These are phyloP conservation scores for Cyanoderma ruficeps DNA, from an alignment of 2,113 vertebrate species.

Conservation along the genomic window DNA sequence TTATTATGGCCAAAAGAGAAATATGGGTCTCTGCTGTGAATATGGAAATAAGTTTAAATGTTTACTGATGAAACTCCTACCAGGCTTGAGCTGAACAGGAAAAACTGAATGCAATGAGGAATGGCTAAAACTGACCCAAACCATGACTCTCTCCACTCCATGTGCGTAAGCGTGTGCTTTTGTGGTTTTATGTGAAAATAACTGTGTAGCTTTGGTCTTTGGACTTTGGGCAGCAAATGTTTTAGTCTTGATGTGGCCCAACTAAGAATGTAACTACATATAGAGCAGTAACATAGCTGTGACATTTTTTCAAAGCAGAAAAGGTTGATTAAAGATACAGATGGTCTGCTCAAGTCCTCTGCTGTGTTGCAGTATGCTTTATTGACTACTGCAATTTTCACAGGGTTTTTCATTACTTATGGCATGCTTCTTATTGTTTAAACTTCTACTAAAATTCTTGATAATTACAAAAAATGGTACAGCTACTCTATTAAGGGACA, in stretches of 20 bases:
- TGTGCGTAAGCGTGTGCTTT: accelerated
- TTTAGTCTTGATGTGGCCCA: not conserved
- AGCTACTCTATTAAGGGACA: not conserved
- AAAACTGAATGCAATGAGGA: not conserved
- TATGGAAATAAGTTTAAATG: not conserved
- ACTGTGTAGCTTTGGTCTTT: not conserved
- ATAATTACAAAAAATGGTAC: not conserved
- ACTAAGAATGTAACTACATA: not conserved
- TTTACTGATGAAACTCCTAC: not conserved
- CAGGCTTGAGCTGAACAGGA: not conserved
- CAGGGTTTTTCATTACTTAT: not conserved
- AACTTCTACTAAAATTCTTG: not conserved
- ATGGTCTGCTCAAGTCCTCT: not conserved
- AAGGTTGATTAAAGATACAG: not conserved
- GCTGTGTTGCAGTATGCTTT: not conserved
- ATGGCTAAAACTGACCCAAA: not conserved
- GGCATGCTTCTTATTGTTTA: not conserved
- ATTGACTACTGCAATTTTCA: not conserved
- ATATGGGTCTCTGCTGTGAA: not conserved
- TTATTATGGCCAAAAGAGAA: not conserved
- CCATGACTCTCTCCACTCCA: not conserved
- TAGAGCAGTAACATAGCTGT: not conserved
- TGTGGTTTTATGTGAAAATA: not conserved
- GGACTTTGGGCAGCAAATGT: not conserved
- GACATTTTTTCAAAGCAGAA: not conserved